These are phyloP conservation scores for Ooceraea biroi DNA, from an alignment of 1,140 invertebrate species.

Conservation along the genomic window DNA sequence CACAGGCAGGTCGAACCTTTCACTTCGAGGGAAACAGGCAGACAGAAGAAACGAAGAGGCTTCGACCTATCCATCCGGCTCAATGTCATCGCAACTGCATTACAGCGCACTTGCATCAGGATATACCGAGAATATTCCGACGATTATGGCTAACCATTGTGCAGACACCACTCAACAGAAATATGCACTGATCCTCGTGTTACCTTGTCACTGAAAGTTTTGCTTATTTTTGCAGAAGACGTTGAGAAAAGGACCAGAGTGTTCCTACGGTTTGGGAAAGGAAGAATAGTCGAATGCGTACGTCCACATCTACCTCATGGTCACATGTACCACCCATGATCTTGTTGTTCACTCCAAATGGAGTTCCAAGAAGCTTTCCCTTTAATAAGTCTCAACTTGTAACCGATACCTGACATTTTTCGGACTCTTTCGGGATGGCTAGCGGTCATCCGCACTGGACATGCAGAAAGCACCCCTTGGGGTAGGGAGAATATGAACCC, in stretches of 20 bases:
- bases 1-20: no score
- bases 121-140: no score
- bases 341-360: conserved; percentile 28
- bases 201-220: background rate
- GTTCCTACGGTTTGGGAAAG: no score
- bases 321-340: conserved; percentile 29
- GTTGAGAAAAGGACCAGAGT: no score
- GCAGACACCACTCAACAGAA: background rate
- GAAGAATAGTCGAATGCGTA: no score
- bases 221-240: background rate
- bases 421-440: background rate
- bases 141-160: background rate
- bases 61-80: no score
- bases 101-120: no score
- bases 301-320: background rate
- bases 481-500: conserved; percentile 9
- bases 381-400: conserved; percentile 74
- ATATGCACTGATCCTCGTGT: background rate
- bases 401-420: conserved; percentile 74
- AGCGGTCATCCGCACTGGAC: background rate
- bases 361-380: conserved; percentile 57
- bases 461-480: background rate
- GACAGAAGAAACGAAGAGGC: no score
- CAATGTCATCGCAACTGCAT: no score
- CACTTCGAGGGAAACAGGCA: no score